Percentiles rank a stretch among this genome's conserved stretches.
Conservation (phyloP, 2,113 vertebrate species). For the Urocolius indicus region DNA sequence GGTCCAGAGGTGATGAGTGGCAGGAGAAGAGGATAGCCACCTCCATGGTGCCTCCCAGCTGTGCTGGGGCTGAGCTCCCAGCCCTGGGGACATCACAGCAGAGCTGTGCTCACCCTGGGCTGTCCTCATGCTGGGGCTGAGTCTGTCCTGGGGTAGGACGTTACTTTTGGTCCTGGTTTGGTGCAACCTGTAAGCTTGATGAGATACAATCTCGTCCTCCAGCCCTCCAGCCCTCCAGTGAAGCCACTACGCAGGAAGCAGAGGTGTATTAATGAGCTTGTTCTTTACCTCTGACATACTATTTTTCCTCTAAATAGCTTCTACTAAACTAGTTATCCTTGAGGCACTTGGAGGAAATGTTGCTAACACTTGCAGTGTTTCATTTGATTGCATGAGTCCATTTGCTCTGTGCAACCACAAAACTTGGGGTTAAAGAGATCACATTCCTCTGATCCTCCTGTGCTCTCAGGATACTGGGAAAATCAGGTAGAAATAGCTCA, state of each 20-base stretch:
- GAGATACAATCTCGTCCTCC: not conserved
- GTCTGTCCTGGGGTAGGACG: not conserved
- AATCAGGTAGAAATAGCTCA: not conserved
- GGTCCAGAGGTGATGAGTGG: not conserved
- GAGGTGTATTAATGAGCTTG: not conserved
- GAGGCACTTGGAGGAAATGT: slow-evolving; percentile 28
- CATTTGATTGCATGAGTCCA: not conserved
- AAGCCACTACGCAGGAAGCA: not conserved
- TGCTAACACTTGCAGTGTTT: slow-evolving; percentile 22
- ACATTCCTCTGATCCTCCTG: not conserved
- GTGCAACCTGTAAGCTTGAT: not conserved
- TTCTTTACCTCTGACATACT: not conserved
- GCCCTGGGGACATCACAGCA: not conserved
- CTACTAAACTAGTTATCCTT: not conserved
- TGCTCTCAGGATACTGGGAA: not conserved
- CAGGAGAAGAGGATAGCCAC: not conserved
- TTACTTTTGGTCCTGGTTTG: not conserved
- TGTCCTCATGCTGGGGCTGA: not conserved
- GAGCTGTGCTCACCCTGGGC: not conserved
- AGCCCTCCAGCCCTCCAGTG: not conserved
- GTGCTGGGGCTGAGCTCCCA: not conserved
- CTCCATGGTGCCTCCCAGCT: not conserved
- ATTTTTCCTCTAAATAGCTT: not conserved
- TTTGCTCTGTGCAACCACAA: not conserved
- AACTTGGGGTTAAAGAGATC: not conserved